A percentile compares a stretch with the other conserved stretches of the same genome.
Evolutionary conservation across 2,113 vertebrate species (phyloP).

Genomic region (Turnix velox): DNA sequence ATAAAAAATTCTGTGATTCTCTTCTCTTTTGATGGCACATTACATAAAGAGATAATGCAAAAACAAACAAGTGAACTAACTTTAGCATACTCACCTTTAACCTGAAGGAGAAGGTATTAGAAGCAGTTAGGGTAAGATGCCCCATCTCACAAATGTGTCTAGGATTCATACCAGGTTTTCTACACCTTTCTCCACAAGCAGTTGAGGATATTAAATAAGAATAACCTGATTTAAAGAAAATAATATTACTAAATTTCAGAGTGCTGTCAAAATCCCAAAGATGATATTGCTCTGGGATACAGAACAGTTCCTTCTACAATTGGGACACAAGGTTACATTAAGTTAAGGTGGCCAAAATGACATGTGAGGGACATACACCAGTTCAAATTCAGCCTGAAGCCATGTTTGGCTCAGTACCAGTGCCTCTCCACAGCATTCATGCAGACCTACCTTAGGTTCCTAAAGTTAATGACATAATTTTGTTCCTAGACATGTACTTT

Average conservation of each 20-base stretch:
- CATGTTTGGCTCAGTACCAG: not conserved
- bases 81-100: not conserved
- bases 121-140: not conserved
- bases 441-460: not conserved
- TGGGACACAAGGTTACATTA: not conserved
- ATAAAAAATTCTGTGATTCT: not conserved
- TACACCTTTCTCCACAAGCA: not conserved
- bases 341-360: not conserved
- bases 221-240: not conserved
- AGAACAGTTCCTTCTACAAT: not conserved
- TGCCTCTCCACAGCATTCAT: not conserved
- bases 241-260: not conserved
- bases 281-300: not conserved
- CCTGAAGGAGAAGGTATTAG: not conserved
- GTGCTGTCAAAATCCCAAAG: not conserved
- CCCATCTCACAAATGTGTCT: not conserved
- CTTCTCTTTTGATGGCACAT: not conserved
- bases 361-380: not conserved
- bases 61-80: not conserved
- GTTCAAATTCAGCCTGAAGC: not conserved
- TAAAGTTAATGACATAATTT: not conserved
- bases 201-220: not conserved
- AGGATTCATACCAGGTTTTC: not conserved
- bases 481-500: not conserved
- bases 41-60: not conserved